Conservation (phyloP, 1,140 invertebrate species). For the Aphidius ervi region DNA sequence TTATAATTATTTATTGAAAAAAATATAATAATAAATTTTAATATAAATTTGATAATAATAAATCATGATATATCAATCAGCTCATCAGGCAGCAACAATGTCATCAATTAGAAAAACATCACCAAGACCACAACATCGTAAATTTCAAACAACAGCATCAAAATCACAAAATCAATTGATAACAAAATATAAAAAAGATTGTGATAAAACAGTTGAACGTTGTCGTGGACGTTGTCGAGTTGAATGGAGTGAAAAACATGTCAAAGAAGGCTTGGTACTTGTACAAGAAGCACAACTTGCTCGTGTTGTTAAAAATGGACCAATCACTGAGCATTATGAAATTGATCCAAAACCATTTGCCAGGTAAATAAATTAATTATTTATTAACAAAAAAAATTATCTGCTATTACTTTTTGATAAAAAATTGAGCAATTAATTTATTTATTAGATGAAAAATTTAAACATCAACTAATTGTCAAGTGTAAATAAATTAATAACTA, state of each 20-base stretch:
- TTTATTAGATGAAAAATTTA: no score
- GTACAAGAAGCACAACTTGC: conserved; percentile 49
- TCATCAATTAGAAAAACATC: conserved; percentile 46
- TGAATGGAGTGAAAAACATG: conserved; percentile 51
- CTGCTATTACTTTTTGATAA: no score
- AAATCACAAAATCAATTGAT: conserved; percentile 25
- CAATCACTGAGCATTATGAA: conserved; percentile 48
- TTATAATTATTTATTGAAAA: conserved; percentile 1
- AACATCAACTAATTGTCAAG: no score
- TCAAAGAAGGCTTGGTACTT: conserved; percentile 50
- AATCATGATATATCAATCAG: conserved; percentile 45
- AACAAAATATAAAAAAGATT: conserved; percentile 26
- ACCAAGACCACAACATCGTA: conserved; percentile 39
- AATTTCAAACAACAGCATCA: conserved; percentile 31
- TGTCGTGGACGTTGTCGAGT: conserved; percentile 48
- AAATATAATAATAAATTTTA: conserved; percentile 5
- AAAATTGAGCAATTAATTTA: no score
- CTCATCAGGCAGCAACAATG: conserved; percentile 47
- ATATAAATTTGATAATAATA: not conserved
- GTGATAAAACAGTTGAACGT: conserved; percentile 28
- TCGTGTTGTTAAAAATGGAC: conserved; percentile 48
- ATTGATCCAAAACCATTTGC: conserved; percentile 50
- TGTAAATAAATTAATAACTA: no score
- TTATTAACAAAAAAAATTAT: no score
- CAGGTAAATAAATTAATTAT: conserved; percentile 28